phyloP scores from a whole-genome alignment of 2,888 invertebrate genomes.

The Acleris holmiana region DNA sequence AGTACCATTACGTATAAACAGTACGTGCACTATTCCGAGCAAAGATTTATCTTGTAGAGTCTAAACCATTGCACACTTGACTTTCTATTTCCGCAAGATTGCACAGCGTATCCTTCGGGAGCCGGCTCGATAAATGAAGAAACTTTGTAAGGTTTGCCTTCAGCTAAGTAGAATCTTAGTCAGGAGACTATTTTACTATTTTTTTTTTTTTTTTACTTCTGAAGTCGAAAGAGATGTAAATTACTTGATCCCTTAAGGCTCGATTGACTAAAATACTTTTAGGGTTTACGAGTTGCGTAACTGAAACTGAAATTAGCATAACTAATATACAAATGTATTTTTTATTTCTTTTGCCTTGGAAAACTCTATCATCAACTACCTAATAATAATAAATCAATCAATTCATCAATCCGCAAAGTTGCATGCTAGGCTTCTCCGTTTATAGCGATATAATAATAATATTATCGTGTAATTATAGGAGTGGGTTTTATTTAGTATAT shows the following conservation, averaged over 20 bases:
- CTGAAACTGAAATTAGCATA: too few relatives aligned
- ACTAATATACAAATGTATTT: too few relatives aligned
- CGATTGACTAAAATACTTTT: not conserved
- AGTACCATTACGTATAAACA: conserved; percentile 40
- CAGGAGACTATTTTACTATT: not conserved
- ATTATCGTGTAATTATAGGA: too few relatives aligned
- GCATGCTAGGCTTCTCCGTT: too few relatives aligned
- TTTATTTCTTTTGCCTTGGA: too few relatives aligned
- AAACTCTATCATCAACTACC: too few relatives aligned
- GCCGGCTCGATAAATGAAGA: conserved; percentile 66
- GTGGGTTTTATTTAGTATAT: too few relatives aligned
- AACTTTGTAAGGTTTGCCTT: conserved; percentile 64
- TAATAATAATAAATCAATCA: too few relatives aligned
- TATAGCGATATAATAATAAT: too few relatives aligned
- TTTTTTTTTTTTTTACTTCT: too few relatives aligned
- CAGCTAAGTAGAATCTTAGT: conserved; percentile 53
- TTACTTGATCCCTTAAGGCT: not conserved
- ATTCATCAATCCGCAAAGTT: too few relatives aligned
- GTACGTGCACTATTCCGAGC: conserved; percentile 43
- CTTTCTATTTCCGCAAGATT: conserved; percentile 75
- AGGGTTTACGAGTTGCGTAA: too few relatives aligned
- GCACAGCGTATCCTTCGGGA: conserved; percentile 63
- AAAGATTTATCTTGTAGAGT: conserved; percentile 60
- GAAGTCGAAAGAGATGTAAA: not conserved
- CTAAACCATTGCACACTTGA: conserved; percentile 68